phyloP scores from a whole-genome alignment of 1,140 invertebrate species.

The Ceratina calcarata region DNA sequence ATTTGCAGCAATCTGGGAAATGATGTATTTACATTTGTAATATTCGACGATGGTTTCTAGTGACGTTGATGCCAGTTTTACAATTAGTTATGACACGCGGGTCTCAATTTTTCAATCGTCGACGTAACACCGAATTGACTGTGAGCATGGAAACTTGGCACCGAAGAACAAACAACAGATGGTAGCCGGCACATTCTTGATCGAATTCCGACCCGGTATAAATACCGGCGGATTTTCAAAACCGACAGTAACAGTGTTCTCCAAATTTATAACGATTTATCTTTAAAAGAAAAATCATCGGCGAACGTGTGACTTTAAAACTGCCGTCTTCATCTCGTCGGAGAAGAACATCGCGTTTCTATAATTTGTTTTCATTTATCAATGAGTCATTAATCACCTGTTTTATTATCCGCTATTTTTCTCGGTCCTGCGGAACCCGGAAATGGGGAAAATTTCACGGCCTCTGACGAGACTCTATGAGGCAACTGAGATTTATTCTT shows the following conservation, averaged over 20 bases:
- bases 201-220: conserved; percentile 46
- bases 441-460: not conserved
- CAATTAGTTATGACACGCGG: too few species aligned
- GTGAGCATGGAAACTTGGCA: conserved; percentile 9
- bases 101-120: too few species aligned
- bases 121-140: not conserved
- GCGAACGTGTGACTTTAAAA: not conserved
- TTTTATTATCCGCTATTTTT: not conserved
- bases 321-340: not conserved
- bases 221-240: conserved; percentile 37
- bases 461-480: not conserved
- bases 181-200: conserved; percentile 45
- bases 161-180: conserved; percentile 45
- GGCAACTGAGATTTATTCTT: not conserved
- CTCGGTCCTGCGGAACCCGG: not conserved
- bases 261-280: not conserved
- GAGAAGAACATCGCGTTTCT: not conserved
- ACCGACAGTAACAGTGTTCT: not conserved
- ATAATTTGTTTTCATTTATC: not conserved
- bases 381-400: not conserved
- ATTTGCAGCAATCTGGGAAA: too few species aligned
- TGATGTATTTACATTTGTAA: too few species aligned
- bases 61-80: too few species aligned
- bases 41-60: too few species aligned
- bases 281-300: not conserved